phyloP scores from a whole-genome alignment of 2,797 vertebrate species.

The Acanthurus tractus region DNA sequence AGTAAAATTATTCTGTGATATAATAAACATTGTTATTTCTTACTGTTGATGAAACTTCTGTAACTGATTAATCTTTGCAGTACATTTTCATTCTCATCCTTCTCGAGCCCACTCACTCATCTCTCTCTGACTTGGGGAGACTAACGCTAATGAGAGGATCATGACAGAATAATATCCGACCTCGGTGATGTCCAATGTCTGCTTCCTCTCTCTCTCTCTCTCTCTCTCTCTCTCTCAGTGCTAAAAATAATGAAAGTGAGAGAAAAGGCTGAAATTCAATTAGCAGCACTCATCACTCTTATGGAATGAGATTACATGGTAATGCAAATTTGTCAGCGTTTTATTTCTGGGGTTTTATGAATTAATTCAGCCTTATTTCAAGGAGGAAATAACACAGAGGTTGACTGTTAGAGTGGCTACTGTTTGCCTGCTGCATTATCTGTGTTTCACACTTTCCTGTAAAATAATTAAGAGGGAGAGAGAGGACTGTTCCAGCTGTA shows the following conservation, averaged over 20 bases:
- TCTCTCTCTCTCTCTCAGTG: slow-evolving; percentile 30
- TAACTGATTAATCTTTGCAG: neutral
- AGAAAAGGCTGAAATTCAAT: slow-evolving; percentile 64
- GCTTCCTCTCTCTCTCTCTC: slow-evolving; percentile 47
- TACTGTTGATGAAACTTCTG: neutral
- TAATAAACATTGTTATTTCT: neutral
- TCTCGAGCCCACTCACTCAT: slow-evolving; percentile 49
- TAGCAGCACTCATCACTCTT: slow-evolving; percentile 65
- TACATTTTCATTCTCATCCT: slow-evolving; percentile 47
- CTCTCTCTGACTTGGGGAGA: slow-evolving; percentile 56
- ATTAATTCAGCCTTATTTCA: slow-evolving; percentile 36
- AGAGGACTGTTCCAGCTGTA: slow-evolving; percentile 66
- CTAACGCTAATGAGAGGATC: slow-evolving; percentile 66
- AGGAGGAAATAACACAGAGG: slow-evolving; percentile 23
- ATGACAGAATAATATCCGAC: slow-evolving; percentile 73
- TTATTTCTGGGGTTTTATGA: slow-evolving; percentile 39
- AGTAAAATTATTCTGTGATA: neutral
- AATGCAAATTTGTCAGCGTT: slow-evolving; percentile 30
- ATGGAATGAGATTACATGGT: slow-evolving; percentile 40
- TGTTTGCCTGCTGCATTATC: slow-evolving; percentile 39
- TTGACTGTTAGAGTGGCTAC: neutral
- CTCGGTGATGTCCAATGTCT: slow-evolving; percentile 42
- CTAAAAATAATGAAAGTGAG: slow-evolving; percentile 77
- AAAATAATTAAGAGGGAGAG: slow-evolving; percentile 67
- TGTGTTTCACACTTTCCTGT: slow-evolving; percentile 58